These are phyloP conservation scores for Portevinia maculata DNA, from an alignment of 2,888 invertebrate species.

Conservation along the genomic window DNA sequence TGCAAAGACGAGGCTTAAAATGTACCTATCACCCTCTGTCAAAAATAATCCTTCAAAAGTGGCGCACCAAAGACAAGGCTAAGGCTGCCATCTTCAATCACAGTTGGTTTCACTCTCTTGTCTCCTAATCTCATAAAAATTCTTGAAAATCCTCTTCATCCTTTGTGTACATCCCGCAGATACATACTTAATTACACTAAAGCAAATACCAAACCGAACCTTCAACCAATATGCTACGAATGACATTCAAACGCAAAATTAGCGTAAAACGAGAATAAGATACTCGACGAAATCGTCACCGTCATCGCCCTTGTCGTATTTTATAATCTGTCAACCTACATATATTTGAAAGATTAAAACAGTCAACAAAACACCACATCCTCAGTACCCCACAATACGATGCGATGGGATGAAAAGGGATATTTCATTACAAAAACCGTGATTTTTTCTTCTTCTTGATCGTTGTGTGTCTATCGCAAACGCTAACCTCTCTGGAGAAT, in stretches of 20 bases:
- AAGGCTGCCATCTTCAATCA: slow-evolving; percentile 13
- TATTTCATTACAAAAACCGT: slow-evolving; percentile 47
- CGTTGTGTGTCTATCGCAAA: slow-evolving; percentile 33
- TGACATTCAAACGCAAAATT: slow-evolving; percentile 56
- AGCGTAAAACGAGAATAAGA: slow-evolving; percentile 47
- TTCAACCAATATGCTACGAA: slow-evolving; percentile 14
- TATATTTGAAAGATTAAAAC: slow-evolving; percentile 59
- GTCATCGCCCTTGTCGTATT: slow-evolving; percentile 40
- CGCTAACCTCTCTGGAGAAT: slow-evolving; percentile 44
- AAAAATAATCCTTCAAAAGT: not conserved
- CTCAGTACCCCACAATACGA: not conserved
- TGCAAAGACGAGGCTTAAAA: not conserved
- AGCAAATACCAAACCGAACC: slow-evolving; percentile 28
- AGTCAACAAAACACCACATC: slow-evolving; percentile 40
- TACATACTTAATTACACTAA: slow-evolving; percentile 54
- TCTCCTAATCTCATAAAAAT: slow-evolving; percentile 40
- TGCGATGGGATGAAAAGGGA: slow-evolving; percentile 40
- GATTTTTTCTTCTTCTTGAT: slow-evolving; percentile 9
- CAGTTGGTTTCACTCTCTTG: not conserved
- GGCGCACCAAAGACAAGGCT: not conserved
- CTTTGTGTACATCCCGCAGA: slow-evolving; percentile 19
- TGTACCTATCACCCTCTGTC: not conserved
- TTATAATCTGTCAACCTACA: slow-evolving; percentile 51
- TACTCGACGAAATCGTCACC: slow-evolving; percentile 50
- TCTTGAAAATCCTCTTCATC: not conserved